Evolutionary conservation across 2,113 vertebrate genomes (phyloP), one percentile per base, ranked within the genome.

Genomic region (Amphiprion ocellaris): DNA sequence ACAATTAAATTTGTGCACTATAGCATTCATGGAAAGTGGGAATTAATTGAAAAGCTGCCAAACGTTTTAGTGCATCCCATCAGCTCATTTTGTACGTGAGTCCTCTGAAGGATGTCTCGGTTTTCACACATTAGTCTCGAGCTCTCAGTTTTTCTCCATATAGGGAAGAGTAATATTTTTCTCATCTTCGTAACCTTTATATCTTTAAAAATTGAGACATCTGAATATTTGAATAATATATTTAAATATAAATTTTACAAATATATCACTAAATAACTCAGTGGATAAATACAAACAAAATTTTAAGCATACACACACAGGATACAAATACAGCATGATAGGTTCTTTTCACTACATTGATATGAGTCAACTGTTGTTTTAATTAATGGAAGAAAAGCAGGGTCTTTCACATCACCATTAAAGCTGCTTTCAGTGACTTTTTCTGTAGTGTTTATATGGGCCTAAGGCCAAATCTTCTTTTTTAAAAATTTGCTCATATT

Each of bases 41-140:
- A 70, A 67, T 79, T 74, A 71, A 84, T 87, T 55, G n/a, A 81
- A 74, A 85, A 77, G 82, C 73, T 69, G 71, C 63, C 50, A 54
- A 77, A 83, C 37, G 46, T 77, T 75, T 50, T 28, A 39, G 59
- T 19, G 15, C 7, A 68, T 69, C 37, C 28, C 21, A 3, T 74
- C 67, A 62, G 77, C 73, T 82, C 58, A 67, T 84, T 89, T 84
- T 74, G 73, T 63, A 50, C 59, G 16, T 3, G n/a, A 61, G 49
- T 82, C 53, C 60, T 74, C 41, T 4, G 55, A 41, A 66, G 59
- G 37, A 28, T 47, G 37, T 71, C 47, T 84, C 73, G 19, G 53
- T 76, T 76, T 86, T 79, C 33, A 37, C 33, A 37, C 33, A 37
- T 37, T 37, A 37, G 33, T 37, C 69, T 69, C 68, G 62, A 82